Conservation (phyloP, 2,888 invertebrate genomes). For the Metopia argyrocephala region DNA sequence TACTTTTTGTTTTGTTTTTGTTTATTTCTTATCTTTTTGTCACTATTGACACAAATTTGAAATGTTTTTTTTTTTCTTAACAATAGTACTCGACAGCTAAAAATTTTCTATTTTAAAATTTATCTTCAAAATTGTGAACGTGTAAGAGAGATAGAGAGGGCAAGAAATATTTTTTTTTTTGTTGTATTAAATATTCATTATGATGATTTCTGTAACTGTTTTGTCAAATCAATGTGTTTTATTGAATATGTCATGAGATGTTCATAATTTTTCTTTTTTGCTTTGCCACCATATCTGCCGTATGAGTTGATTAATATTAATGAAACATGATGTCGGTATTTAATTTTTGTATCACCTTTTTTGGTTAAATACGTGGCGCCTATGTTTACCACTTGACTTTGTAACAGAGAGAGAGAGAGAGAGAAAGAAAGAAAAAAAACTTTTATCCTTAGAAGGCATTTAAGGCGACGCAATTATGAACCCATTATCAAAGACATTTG, state of each 20-base stretch:
- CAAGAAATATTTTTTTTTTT: not conserved
- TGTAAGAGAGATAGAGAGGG: not conserved
- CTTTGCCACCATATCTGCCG: not conserved
- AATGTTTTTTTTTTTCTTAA: conserved; percentile 24
- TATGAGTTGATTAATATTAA: conserved; percentile 55
- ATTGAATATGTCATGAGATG: conserved; percentile 46
- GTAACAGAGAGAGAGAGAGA: too few relatives aligned
- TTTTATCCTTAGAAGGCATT: conserved; percentile 59
- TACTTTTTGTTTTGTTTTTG: conserved; percentile 1
- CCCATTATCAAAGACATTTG: conserved; percentile 41
- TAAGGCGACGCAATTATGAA: conserved; percentile 62
- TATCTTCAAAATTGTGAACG: not conserved
- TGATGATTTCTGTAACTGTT: conserved; percentile 49
- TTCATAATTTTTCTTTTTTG: conserved; percentile 42
- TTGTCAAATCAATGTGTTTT: conserved; percentile 55
- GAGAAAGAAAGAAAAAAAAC: conserved; percentile 35
- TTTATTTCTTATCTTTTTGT: conserved; percentile 40
- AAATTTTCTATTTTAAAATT: too few relatives aligned
- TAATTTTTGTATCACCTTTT: conserved; percentile 61
- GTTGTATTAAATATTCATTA: conserved; percentile 55
- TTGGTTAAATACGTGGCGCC: conserved; percentile 62
- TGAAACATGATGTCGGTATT: conserved; percentile 62
- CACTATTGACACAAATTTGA: conserved; percentile 63
- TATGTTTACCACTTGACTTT: conserved; percentile 41
- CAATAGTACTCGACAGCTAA: too few relatives aligned